phyloP scores from a whole-genome alignment of 2,888 invertebrate genomes.

The Tribolium freemani region DNA sequence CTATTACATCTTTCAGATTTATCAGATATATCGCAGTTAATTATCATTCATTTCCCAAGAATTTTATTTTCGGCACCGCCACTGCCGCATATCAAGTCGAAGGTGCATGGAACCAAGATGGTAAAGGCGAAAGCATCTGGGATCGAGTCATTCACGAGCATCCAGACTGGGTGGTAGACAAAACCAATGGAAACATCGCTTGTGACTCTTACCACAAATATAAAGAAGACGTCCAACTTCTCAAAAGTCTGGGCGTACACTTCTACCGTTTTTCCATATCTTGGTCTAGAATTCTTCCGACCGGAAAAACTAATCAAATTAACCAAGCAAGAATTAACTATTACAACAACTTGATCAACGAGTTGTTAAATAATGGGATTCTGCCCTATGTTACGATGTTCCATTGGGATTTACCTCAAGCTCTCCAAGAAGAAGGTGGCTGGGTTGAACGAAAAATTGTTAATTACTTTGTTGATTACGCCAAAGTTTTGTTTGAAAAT shows the following conservation, averaged over 20 bases:
- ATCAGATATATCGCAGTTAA: too few relatives aligned
- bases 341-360: constrained; percentile 81
- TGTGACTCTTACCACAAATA: constrained; percentile 77
- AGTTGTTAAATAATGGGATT: constrained; percentile 74
- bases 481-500: constrained; percentile 65
- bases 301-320: constrained; percentile 73
- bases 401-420: constrained; percentile 61
- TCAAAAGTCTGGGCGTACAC: constrained; percentile 71
- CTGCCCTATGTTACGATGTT: constrained; percentile 66
- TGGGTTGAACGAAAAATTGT: constrained; percentile 71
- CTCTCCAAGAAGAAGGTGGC: constrained; percentile 70
- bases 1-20: too few relatives aligned
- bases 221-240: constrained; percentile 72
- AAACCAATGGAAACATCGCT: constrained; percentile 73
- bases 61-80: constrained; percentile 61
- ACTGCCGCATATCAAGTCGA: constrained; percentile 64
- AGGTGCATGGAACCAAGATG: constrained; percentile 66
- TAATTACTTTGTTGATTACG: constrained; percentile 72
- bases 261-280: constrained; percentile 76
- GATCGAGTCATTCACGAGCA: constrained; percentile 68
- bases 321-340: constrained; percentile 82
- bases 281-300: constrained; percentile 79
- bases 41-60: constrained; percentile 51
- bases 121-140: constrained; percentile 74
- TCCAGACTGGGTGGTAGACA: constrained; percentile 68